Conservation (phyloP, 2,113 vertebrate genomes). For the Aegotheles bennettii region DNA sequence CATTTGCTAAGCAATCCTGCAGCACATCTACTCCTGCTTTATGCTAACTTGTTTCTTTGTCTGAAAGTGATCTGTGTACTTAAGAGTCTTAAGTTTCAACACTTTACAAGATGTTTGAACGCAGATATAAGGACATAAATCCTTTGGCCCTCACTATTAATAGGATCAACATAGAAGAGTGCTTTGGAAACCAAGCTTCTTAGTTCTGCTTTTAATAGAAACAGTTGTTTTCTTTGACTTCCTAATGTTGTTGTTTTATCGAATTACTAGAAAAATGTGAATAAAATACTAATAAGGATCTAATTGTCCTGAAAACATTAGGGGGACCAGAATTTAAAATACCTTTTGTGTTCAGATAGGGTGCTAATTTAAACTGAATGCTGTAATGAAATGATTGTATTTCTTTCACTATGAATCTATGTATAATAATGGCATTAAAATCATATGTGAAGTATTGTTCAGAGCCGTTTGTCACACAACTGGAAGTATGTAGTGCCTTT, state of each 20-base stretch:
- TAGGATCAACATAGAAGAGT: neutral
- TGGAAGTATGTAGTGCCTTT: neutral
- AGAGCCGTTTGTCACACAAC: neutral
- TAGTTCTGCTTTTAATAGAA: neutral
- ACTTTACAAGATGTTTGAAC: neutral
- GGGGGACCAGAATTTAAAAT: neutral
- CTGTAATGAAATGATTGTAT: neutral
- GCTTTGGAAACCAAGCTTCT: neutral
- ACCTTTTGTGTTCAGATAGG: neutral
- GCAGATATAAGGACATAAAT: neutral
- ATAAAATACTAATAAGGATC: neutral
- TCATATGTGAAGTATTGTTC: neutral
- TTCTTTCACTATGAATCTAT: neutral
- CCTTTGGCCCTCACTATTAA: neutral
- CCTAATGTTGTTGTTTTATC: neutral
- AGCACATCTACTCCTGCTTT: neutral
- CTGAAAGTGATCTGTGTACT: neutral
- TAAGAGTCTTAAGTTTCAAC: neutral
- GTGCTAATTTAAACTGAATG: neutral
- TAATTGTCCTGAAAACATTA: neutral
- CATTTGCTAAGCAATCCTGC: neutral
- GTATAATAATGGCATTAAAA: neutral
- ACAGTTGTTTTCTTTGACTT: neutral
- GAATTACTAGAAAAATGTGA: neutral
- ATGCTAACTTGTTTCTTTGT: neutral